Conservation (phyloP, 2,888 invertebrate genomes). For the Drosophila trichaetosa region DNA sequence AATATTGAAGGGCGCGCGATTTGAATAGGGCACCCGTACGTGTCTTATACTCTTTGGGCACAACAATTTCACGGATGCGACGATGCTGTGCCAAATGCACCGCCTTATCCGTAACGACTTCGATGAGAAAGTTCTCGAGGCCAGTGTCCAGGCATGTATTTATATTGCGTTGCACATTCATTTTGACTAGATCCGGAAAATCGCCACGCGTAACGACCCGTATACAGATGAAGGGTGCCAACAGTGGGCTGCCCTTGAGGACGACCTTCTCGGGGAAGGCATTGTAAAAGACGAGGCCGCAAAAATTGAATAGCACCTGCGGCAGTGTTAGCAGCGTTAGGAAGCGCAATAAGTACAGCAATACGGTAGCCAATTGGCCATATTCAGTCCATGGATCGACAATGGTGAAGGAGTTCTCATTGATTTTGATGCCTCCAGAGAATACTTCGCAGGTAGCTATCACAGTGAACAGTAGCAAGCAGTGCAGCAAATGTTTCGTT, state of each 20-base stretch:
- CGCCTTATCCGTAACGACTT: constrained; percentile 97
- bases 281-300: constrained; percentile 95
- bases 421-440: constrained; percentile 88
- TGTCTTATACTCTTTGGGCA: constrained; percentile 93
- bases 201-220: constrained; percentile 97
- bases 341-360: constrained; percentile 91
- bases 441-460: constrained; percentile 91
- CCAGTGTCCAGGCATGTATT: constrained; percentile 95
- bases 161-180: constrained; percentile 94
- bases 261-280: constrained; percentile 97
- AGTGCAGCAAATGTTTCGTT: constrained; percentile 92
- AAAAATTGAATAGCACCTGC: constrained; percentile 93
- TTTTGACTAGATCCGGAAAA: constrained; percentile 94
- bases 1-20: constrained; percentile 97
- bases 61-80: constrained; percentile 94
- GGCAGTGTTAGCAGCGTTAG: constrained; percentile 94
- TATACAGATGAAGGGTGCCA: constrained; percentile 97
- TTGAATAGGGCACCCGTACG: constrained; percentile 97
- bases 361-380: constrained; percentile 90
- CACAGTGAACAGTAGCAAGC: constrained; percentile 90
- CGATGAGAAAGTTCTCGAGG: constrained; percentile 97
- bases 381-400: constrained; percentile 94
- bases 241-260: constrained; percentile 94
- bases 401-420: constrained; percentile 86
- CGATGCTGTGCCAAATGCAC: constrained; percentile 91